Base-by-base conservation (phyloP, 2,113 vertebrate species). In the Apaloderma vittatum region DNA sequence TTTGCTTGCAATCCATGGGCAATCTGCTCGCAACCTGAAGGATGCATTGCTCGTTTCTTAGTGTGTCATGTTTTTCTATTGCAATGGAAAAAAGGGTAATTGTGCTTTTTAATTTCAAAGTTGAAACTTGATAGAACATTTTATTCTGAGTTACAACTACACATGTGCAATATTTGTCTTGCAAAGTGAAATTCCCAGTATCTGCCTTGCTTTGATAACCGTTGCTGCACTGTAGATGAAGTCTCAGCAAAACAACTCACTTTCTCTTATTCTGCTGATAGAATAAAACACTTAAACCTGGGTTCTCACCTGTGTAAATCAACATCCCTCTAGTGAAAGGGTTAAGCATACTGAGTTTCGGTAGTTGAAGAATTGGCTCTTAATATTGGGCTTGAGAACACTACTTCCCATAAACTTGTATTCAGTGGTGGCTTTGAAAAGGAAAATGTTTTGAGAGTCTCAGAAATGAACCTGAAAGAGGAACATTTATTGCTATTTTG, bases 71-170 rank as follows among this genome's bases (percentile, higher is more conserved):
- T 84, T 97, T 92, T 95, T 63, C 54, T 88, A 51, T 57, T 79
- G 63, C 88, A 83, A 59, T 70, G 87, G 74, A 37, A 52, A 92
- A 84, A 67, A 75, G 46, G 81, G 29, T 94, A 88, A 88, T 61
- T 97, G 88, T 97, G 72, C 92, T 96, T 96, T 93, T 94, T 90
- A 52, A 93, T 96, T 97, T 93, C 82, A 52, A 58, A 97, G 34
- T 52, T 92, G 48, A 96, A 90, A 82, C 46, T 86, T 62, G 20
- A 70, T 80, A 80, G 84, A 79, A 70, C 34, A 1, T 77, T 88
- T 83, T 73, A 88, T 86, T 72, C 93, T 88, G 93, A 96, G 82
- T 94, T 95, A 93, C 90, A 90, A 11, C 86, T 93, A 93, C 88
- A 37, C 1, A 14, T 83, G 88, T 96, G 92, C 90, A 88, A 88